These are phyloP conservation scores for Rutilus rutilus DNA, from an alignment of 2,113 vertebrate species.

Conservation along the genomic window DNA sequence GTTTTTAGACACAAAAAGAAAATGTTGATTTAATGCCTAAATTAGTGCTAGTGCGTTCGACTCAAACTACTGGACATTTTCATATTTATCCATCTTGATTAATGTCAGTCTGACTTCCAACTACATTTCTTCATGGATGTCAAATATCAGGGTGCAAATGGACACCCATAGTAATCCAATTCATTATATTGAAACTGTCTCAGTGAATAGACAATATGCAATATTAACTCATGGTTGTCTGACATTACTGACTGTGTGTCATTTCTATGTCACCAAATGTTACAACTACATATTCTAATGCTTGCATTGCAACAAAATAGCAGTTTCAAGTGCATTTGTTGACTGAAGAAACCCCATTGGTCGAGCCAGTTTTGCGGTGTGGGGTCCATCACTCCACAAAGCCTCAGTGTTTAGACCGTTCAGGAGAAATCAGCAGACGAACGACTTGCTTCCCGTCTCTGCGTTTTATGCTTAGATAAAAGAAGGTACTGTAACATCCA, in stretches of 20 bases:
- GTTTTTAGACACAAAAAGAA: constrained; percentile 43
- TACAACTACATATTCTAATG: neutral
- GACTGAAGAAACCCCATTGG: neutral
- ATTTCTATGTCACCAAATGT: neutral
- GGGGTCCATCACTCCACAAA: neutral
- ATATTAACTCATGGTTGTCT: neutral
- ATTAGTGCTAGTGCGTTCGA: neutral
- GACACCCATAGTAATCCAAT: neutral
- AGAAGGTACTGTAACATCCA: neutral
- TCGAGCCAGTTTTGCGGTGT: neutral
- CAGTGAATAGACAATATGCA: no score
- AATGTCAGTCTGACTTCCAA: neutral
- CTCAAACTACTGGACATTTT: neutral
- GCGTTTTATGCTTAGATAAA: neutral
- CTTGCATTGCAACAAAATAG: neutral
- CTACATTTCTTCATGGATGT: neutral
- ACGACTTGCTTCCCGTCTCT: neutral
- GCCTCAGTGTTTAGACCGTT: neutral
- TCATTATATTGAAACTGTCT: neutral
- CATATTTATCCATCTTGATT: neutral
- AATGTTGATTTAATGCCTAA: constrained; percentile 35
- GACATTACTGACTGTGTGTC: neutral
- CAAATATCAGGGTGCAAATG: neutral
- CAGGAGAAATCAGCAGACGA: neutral
- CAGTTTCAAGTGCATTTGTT: neutral